Evolutionary conservation across 2,888 invertebrate genomes (phyloP), one percentile per base, ranked within the genome.

Genomic region (Macaria notata): DNA sequence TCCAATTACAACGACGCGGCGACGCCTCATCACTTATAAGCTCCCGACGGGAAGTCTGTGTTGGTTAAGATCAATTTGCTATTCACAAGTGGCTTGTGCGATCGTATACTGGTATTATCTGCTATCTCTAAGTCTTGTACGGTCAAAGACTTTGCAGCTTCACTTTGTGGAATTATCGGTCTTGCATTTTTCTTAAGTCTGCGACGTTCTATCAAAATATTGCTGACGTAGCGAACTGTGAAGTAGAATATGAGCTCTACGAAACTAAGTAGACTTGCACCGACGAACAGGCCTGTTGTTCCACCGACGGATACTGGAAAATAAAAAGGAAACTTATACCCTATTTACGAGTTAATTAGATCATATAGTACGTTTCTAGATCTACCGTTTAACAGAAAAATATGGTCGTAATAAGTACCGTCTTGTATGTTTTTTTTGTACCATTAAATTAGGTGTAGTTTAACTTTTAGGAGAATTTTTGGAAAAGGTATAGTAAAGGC

Each of bases 221-320:
- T 88, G 61, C 78, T 83, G 48, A 81, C 83, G 48, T 92, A 90
- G 19, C 94, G 90, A 45, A 94, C 68, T 0, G 93, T 92, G 66
- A 94, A 92, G 69, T 92, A 94, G 72, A 94, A 94, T 52, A 94
- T 79, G 0, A 94, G 86, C 72, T 94, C 94, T 3, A 93, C 93
- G 68, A 94, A 94, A 70, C 94, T 94, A 0, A 94, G 81, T n/a
- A 94, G 70, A 72, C 94, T 94, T 7, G 94, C 94, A 8, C 94
- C 94, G 9, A 94, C 93, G 72, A 94, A 94, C 0, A 94, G 84
- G 0, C 94, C 93, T 0, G 94, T 93, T 3, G 94, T 93, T 42
- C 94, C 94, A 4, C 94, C 94, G 62, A 94, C 89, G 0, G 94
- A 94, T 9, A 94, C 94, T 94, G 77, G 52, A 86, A 78, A 56